A percentile compares a stretch with the other conserved stretches of the same genome.
These are phyloP conservation scores for Dipodomys spectabilis DNA, from an alignment of 2,113 vertebrate genomes.

Conservation along the genomic window DNA sequence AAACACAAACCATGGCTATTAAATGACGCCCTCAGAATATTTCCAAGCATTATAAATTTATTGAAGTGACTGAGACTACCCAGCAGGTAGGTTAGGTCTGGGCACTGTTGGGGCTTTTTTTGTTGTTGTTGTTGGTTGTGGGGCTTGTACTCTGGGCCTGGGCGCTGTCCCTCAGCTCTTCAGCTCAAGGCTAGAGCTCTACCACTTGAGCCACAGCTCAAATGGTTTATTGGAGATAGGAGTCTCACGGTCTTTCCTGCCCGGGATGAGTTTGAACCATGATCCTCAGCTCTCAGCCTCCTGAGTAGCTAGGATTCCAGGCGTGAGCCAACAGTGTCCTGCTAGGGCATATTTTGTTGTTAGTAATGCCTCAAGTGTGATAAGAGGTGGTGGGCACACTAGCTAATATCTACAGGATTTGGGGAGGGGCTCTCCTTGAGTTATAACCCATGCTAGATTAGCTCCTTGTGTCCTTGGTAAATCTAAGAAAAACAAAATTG, in stretches of 20 bases:
- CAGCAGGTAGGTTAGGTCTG: neutral
- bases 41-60: neutral
- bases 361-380: neutral
- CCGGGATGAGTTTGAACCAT: too few relatives aligned
- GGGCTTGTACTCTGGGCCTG: too few relatives aligned
- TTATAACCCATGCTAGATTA: neutral
- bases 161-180: too few relatives aligned
- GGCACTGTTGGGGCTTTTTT: neutral
- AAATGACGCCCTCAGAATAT: neutral
- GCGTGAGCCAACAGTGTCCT: neutral
- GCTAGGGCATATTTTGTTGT: constrained; percentile 43
- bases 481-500: too few relatives aligned
- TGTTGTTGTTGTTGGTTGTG: too few relatives aligned
- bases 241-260: too few relatives aligned
- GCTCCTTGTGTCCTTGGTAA: too few relatives aligned
- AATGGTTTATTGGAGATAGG: too few relatives aligned
- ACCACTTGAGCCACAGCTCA: too few relatives aligned
- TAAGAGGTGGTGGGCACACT: constrained; percentile 33
- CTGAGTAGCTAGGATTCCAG: too few relatives aligned
- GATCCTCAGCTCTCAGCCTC: too few relatives aligned
- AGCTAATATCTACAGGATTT: neutral
- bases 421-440: neutral
- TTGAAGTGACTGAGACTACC: constrained; percentile 11
- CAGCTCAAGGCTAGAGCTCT: too few relatives aligned
- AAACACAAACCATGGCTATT: constrained; percentile 39